Conservation (phyloP, 2,888 invertebrate species). For the Synergus gifuensis region DNA sequence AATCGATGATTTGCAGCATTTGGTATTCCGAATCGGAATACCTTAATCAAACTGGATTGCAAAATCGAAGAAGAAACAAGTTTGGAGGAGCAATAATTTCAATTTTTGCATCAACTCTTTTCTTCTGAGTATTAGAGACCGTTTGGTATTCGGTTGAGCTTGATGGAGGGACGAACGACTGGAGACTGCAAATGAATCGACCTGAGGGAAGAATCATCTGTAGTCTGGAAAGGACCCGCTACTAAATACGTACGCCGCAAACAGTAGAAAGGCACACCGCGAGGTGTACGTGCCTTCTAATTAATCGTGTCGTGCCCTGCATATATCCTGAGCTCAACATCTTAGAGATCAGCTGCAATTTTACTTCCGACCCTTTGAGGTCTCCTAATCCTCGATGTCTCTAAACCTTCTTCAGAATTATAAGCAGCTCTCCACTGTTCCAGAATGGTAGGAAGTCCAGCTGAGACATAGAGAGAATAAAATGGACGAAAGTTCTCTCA, state of each 20-base stretch:
- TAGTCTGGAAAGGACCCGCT: constrained; percentile 66
- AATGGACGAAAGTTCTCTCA: too few species aligned
- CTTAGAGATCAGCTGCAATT: constrained; percentile 48
- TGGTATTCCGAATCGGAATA: too few species aligned
- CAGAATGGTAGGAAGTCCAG: too few species aligned
- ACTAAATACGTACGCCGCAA: constrained; percentile 70
- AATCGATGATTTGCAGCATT: too few species aligned
- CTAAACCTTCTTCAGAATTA: neutral
- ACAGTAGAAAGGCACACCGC: constrained; percentile 59
- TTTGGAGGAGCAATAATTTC: constrained; percentile 61
- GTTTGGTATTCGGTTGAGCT: constrained; percentile 56
- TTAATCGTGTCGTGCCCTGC: constrained; percentile 69
- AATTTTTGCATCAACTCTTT: constrained; percentile 63
- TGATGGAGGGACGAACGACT: constrained; percentile 61
- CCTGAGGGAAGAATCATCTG: constrained; percentile 67
- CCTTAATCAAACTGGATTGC: too few species aligned
- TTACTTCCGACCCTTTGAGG: constrained; percentile 38
- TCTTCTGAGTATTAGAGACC: constrained; percentile 61
- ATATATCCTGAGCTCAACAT: constrained; percentile 53
- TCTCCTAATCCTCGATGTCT: constrained; percentile 25
- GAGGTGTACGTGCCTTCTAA: constrained; percentile 66
- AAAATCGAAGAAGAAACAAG: neutral
- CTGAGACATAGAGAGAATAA: too few species aligned
- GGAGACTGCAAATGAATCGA: constrained; percentile 70
- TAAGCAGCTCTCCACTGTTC: neutral